Evolutionary conservation across 2,113 vertebrate species (phyloP).

Genomic region (Neolamprologus tretocephalus): DNA sequence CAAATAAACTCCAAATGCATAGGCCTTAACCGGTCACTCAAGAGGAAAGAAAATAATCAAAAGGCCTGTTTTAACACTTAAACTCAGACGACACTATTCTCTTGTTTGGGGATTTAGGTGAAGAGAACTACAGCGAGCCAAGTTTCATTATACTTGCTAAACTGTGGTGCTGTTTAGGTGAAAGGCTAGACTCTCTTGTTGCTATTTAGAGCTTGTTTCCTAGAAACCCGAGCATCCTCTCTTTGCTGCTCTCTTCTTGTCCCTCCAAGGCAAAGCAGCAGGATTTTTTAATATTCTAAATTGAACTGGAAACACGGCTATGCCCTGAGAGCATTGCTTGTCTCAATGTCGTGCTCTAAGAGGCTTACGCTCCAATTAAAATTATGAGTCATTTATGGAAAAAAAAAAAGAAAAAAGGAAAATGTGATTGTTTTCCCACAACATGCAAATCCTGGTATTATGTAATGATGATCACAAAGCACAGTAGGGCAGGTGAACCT

Average conservation of each 20-base stretch:
- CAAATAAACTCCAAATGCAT: background rate
- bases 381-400: background rate
- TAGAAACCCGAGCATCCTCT: slow-evolving; percentile 33
- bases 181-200: slow-evolving; percentile 19
- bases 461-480: background rate
- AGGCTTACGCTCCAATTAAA: slow-evolving; percentile 9
- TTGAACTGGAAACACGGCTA: slow-evolving; percentile 5
- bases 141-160: background rate
- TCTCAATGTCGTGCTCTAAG: background rate
- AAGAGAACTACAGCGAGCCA: background rate
- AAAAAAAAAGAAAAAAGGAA: background rate
- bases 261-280: background rate
- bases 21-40: background rate
- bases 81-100: background rate
- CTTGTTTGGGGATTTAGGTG: background rate
- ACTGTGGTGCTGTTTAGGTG: background rate
- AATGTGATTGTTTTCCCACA: background rate
- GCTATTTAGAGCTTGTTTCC: slow-evolving; percentile 47
- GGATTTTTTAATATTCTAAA: slow-evolving; percentile 34
- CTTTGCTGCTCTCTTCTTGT: background rate
- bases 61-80: background rate
- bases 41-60: background rate
- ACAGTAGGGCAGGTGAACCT: background rate
- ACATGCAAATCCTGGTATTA: background rate
- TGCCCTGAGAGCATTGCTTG: background rate